Base-by-base conservation (phyloP, 1,140 invertebrate genomes). In the Panagrolaimus sp. region DNA sequence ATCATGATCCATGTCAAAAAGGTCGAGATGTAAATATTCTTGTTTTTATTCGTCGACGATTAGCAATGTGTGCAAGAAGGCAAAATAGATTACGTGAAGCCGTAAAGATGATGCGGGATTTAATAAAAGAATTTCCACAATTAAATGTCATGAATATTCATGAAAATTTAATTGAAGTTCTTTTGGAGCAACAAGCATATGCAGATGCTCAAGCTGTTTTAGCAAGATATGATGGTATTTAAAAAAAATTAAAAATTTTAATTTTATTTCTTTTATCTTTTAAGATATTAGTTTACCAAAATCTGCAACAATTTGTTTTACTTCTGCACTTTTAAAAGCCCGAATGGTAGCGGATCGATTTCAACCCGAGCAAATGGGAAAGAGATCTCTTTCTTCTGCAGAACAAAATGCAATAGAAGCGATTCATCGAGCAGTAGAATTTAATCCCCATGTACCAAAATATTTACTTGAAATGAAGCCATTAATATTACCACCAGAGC, bases 381-480 rank as follows among this genome's bases (percentile, higher is more conserved):
- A 92, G 84, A 86, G 91, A 78, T 91, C 92, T 1, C 85, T 94
- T 47, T 93, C 89, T 58, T 88, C 90, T 38, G 90, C 92, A 24
- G 94, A 96, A 85, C 91, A 95, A 89, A 90, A 89, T 73, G 94
- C 94, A 4, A 91, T 96, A 5, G 93, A 98, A 85, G 94, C 94
- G 7, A 94, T 98, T 79, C 94, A 96, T 84, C 85, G 93, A 84
- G 95, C 95, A 0, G 93, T 98, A 8, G 95, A 98, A 84, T 98
- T 96, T 84, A 98, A 98, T 88, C 95, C 95, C 65, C 93, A 97
- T 86, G 94, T 97, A 78, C 93, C 94, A 44, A 95, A 95, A 86
- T 98, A 98, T 88, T 87, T 98, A 73, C 85, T 98, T 78, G 94
- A 98, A 88, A 93, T 93, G 88, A 96, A 96, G 80, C 90, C 92